Evolutionary conservation across 2,888 invertebrate genomes (phyloP), one percentile per base, ranked within the genome.

Genomic region (Drosophila anceps): DNA sequence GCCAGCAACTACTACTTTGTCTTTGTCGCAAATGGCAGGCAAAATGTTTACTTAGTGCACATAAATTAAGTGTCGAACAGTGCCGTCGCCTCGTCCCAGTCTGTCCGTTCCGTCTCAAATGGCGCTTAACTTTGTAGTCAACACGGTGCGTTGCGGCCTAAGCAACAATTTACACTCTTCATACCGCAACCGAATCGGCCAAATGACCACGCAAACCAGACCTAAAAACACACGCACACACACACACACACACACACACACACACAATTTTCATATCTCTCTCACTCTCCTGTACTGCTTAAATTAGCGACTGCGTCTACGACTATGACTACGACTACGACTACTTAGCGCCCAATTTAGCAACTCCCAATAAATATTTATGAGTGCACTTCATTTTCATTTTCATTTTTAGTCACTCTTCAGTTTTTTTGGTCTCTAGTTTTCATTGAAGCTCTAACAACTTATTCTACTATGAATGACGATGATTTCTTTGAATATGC

Each of bases 21-120:
- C 84, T 88, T 84, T 85, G 84, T 84, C 84, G 83, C 83, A 84
- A 83, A 84, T 87, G 84, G 88, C 86, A 85, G 84, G 83, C 88
- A 83, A 83, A 83, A 86, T 88, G 81, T 88, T 81, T 77, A 66
- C 69, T 65, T 61, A 71, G 71, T 72, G 89, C 87, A 89, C 85
- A 86, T 86, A 86, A 86, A 86, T 86, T 86, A 89, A 80, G 73
- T 69, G 81, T 59, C 57, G 71, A 71, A 50, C 66, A 50, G 31
- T 66, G 29, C 59, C 39, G 46, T 10, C 48, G 57, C 41, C 27
- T 35, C 41, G 18, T 44, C 8, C 1, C 18, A 15, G 33, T 39
- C 55, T 4, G n/a, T 27, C 27, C n/a, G 8, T 20, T 20, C 20
- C 51, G 57, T 33, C 63, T 54, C 73, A 67, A 51, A 81, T 80